Base-by-base conservation (phyloP, 2,888 invertebrate genomes). In the Ryuthela nishihirai region DNA sequence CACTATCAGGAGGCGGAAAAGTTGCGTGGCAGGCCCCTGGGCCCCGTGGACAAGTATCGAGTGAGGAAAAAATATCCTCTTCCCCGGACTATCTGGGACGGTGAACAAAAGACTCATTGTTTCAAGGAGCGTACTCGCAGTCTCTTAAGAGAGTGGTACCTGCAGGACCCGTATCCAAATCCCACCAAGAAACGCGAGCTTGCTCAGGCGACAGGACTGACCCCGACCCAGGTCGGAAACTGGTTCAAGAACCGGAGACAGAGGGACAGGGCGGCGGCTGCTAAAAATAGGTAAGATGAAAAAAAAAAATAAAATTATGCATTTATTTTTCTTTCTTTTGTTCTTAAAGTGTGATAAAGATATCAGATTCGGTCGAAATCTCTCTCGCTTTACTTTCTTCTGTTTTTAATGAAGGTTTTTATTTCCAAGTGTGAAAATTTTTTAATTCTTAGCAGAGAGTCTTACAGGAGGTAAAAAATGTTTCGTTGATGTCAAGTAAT, bases 111-210 rank as follows among this genome's bases (percentile, higher is more conserved):
- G 77, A 93, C 91, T 12, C 93, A 94, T 74, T 94, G 93, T 76
- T 94, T 93, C 77, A 94, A 94, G 70, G 80, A 99, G 78, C 79
- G 95, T 65, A 98, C 99, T 72, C 79, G 99, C 67, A 91, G 91
- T 69, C 80, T 97, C 67, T 81, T 99, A 67, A 79, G 98, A 64
- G 98, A 99, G 79, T 98, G 97, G 94, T 99, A 99, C 77, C 83
- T 97, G 54, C 92, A 94, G 78, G 97, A 91, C 77, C 90, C 91
- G 15, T 94, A 92, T 78, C 93, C 91, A 54, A 92, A 92, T 77
- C 93, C 93, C 40, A 87, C 88, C 65, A 93, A 93, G 79, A 93
- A 93, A 76, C 78, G 90, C 67, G 92, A 93, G 75, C 77, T 94
- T 70, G 92, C 93, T 25, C 85, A 85, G 70, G 89, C 88, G 53